A percentile compares a stretch with the other conserved stretches of the same genome.
phyloP scores from a whole-genome alignment of 2,113 vertebrate genomes.

The Bagarius yarrelli region DNA sequence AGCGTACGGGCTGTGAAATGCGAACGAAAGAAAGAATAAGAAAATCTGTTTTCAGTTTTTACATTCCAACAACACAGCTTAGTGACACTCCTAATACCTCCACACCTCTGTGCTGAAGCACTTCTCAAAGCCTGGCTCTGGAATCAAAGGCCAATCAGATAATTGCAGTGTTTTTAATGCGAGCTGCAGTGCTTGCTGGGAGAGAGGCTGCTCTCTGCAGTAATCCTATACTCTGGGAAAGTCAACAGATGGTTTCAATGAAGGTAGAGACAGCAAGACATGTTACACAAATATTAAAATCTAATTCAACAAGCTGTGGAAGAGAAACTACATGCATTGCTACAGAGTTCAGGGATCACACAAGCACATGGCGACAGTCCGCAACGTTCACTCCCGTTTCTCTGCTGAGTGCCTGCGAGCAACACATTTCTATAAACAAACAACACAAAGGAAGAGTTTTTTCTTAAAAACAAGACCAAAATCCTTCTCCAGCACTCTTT shows the following conservation, averaged over 20 bases:
- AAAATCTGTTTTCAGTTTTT: conserved; percentile 23
- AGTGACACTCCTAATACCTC: conserved; percentile 51
- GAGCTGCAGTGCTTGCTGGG: conserved; percentile 66
- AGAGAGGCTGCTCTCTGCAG: conserved; percentile 64
- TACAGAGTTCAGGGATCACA: background rate
- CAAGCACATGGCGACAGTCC: background rate
- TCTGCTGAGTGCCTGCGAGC: conserved; percentile 4
- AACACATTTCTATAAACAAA: conserved; percentile 18
- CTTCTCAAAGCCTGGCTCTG: conserved; percentile 65
- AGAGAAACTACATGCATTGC: conserved; percentile 33
- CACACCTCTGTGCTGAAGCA: conserved; percentile 61
- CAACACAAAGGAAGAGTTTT: background rate
- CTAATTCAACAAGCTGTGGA: conserved; percentile 56
- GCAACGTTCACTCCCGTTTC: background rate
- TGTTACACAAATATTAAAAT: conserved; percentile 56
- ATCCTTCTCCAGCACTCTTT: background rate
- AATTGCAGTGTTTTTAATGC: conserved; percentile 71
- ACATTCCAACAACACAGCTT: conserved; percentile 32
- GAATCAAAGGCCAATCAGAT: conserved; percentile 76
- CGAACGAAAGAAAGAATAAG: background rate
- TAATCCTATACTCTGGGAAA: conserved; percentile 72
- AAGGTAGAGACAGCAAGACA: conserved; percentile 44
- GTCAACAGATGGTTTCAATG: conserved; percentile 68
- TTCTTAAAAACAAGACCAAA: background rate
- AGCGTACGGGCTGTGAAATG: background rate